Evolutionary conservation across 2,797 vertebrate species (phyloP).

Genomic region (Chrysolophus pictus): DNA sequence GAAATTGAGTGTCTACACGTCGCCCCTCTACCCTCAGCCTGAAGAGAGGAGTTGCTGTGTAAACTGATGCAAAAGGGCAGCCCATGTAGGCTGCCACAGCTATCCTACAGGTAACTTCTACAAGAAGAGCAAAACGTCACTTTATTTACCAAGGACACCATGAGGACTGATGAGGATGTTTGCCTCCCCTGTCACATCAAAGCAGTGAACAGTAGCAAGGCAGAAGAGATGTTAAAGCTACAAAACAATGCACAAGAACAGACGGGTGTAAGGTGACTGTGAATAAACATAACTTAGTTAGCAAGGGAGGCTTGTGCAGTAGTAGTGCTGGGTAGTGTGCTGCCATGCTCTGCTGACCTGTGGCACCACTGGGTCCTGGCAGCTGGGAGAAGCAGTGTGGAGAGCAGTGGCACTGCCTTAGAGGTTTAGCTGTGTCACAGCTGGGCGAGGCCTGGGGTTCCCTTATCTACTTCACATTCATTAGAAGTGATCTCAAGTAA

Average conservation of each 20-base stretch:
- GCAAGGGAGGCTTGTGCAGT: neutral
- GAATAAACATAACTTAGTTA: neutral
- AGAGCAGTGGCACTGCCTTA: rapidly evolving
- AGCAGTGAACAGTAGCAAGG: neutral
- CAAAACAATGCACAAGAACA: neutral
- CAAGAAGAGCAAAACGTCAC: neutral
- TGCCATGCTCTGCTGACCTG: rapidly evolving
- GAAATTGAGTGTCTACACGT: neutral
- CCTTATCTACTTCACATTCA: rapidly evolving
- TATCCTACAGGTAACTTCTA: neutral
- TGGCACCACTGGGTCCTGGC: rapidly evolving
- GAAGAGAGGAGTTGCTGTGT: neutral
- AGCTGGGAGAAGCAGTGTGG: rapidly evolving
- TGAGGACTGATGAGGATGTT: neutral
- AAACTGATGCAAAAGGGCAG: too few species aligned
- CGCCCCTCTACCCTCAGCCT: rapidly evolving
- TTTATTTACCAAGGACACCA: rapidly evolving
- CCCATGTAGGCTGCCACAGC: rapidly evolving
- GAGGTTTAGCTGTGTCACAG: neutral
- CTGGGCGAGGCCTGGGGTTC: neutral
- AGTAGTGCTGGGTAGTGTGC: rapidly evolving
- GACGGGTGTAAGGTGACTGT: neutral
- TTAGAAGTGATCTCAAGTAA: neutral
- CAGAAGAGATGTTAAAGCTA: neutral
- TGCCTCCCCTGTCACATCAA: neutral